phyloP scores from a whole-genome alignment of 2,113 vertebrate species.

The Murina feae region DNA sequence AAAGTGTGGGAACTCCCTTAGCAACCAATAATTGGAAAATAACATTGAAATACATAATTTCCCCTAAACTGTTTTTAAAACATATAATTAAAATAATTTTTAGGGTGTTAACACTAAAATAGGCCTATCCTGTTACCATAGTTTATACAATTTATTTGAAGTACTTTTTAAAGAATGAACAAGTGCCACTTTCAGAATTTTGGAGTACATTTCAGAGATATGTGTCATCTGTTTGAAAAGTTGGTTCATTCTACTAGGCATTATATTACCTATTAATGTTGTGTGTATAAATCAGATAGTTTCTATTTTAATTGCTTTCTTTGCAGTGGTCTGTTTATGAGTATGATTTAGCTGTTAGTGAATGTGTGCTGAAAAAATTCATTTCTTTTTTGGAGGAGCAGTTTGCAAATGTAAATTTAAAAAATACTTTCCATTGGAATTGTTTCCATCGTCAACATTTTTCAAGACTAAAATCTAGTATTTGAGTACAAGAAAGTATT shows the following conservation, averaged over 20 bases:
- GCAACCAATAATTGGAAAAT: not conserved
- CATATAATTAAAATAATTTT: not conserved
- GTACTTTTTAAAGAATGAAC: not conserved
- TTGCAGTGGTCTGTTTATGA: not conserved
- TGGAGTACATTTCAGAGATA: not conserved
- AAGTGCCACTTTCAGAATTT: not conserved
- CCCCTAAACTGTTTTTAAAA: not conserved
- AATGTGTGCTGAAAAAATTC: not conserved
- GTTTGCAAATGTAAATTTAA: not conserved
- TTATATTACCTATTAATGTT: not conserved
- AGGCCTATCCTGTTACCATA: not conserved
- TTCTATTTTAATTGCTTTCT: not conserved
- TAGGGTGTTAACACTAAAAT: not conserved
- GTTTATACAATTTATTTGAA: not conserved
- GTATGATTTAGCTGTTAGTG: not conserved
- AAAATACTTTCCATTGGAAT: not conserved
- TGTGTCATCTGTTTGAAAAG: not conserved
- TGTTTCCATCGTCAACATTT: not conserved
- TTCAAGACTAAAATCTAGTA: not conserved
- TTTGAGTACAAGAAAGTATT: not conserved
- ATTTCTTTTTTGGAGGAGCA: not conserved
- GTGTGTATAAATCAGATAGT: not conserved
- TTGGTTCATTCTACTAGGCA: not conserved
- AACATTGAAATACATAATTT: not conserved
- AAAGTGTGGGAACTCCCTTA: not conserved